Evolutionary conservation across 2,797 vertebrate species (phyloP).

Genomic region (Scleropages formosus): DNA sequence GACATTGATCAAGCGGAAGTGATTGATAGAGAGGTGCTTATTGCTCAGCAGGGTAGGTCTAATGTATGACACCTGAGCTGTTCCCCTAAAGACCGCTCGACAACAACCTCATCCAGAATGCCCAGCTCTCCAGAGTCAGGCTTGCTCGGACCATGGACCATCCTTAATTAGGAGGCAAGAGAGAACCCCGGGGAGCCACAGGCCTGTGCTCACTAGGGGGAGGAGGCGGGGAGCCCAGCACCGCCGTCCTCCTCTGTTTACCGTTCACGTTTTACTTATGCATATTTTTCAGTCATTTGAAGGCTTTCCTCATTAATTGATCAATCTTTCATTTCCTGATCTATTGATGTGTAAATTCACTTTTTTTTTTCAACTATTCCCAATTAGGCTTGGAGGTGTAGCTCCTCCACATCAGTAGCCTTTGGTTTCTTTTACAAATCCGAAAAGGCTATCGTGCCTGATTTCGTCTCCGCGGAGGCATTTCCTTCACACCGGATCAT

Average conservation of each 20-base stretch:
- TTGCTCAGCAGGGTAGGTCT: not conserved
- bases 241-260: not conserved
- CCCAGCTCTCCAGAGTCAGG: constrained; percentile 2
- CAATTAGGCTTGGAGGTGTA: not conserved
- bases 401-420: not conserved
- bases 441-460: not conserved
- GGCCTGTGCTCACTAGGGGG: not conserved
- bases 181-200: not conserved
- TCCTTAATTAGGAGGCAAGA: constrained; percentile 4
- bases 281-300: not conserved
- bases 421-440: not conserved
- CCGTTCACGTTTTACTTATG: constrained; percentile 9
- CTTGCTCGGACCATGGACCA: not conserved
- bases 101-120: not conserved
- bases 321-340: constrained; percentile 24
- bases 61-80: not conserved
- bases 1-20: constrained; percentile 16
- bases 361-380: not conserved
- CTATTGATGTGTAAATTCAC: not conserved
- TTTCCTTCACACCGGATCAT: constrained; percentile 9
- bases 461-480: not conserved
- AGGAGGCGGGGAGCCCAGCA: not conserved
- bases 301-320: not conserved
- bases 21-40: constrained; percentile 1
- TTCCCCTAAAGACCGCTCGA: not conserved